A percentile compares a stretch with the other conserved stretches of the same genome.
Conservation (phyloP, 2,888 invertebrate genomes). For the Eumacrocentrus americanus region DNA sequence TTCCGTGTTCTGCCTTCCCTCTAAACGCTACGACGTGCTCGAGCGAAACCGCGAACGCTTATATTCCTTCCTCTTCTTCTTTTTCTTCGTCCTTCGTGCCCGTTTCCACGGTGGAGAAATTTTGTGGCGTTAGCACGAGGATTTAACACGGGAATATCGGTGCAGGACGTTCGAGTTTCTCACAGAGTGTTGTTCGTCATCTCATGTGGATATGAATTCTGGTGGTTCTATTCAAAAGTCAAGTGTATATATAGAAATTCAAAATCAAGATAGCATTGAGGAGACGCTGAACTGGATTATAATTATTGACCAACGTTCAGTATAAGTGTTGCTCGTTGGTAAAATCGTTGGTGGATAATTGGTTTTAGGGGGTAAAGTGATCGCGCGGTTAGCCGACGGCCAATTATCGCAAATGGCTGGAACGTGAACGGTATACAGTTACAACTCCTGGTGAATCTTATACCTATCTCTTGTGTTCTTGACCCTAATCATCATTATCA, state of each 20-base stretch:
- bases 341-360: conserved; percentile 5
- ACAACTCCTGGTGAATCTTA: conserved; percentile 25
- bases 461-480: conserved; percentile 24
- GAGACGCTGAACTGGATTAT: conserved; percentile 3
- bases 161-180: background rate
- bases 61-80: conserved; percentile 27
- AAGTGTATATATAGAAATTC: conserved; percentile 11
- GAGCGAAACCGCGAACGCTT: conserved; percentile 31
- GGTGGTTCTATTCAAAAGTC: background rate
- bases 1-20: conserved; percentile 43
- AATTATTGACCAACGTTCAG: background rate
- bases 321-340: background rate
- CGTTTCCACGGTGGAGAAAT: conserved; percentile 10
- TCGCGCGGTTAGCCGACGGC: conserved; percentile 27
- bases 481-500: conserved; percentile 20
- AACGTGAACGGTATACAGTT: conserved; percentile 32
- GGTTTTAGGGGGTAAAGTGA: conserved; percentile 4
- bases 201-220: background rate
- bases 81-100: conserved; percentile 8
- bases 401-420: conserved; percentile 35
- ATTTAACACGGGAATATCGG: background rate
- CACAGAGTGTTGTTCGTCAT: background rate
- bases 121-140: conserved; percentile 9
- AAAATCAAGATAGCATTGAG: background rate
- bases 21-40: conserved; percentile 41